These are phyloP conservation scores for Corydoras maculifer DNA, from an alignment of 2,113 vertebrate genomes.

Conservation along the genomic window DNA sequence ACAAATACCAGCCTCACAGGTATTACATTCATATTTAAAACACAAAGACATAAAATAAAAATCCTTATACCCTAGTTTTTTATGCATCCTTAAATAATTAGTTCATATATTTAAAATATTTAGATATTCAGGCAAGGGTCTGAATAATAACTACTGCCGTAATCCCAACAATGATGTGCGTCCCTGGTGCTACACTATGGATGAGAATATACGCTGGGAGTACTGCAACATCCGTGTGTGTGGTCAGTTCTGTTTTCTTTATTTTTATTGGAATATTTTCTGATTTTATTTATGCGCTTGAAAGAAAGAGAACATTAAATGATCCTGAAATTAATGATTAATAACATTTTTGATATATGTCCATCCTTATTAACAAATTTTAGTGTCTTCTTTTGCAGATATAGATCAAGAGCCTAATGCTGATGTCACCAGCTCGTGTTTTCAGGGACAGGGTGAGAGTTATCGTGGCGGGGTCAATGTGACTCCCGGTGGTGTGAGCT, in stretches of 20 bases:
- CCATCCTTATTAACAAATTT: neutral
- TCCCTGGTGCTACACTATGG: conserved; percentile 95
- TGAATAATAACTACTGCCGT: conserved; percentile 97
- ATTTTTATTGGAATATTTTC: conserved; percentile 6
- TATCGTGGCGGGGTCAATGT: conserved; percentile 79
- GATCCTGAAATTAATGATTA: no score
- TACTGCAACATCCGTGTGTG: conserved; percentile 92
- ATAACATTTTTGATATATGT: no score
- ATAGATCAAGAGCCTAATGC: conserved; percentile 47
- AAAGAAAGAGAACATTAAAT: no score
- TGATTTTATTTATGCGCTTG: no score
- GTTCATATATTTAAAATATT: neutral
- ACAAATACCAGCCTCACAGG: conserved; percentile 87
- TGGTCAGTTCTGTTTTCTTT: conserved; percentile 75
- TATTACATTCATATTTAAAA: conserved; percentile 52
- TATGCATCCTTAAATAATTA: neutral
- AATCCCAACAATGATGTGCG: conserved; percentile 87
- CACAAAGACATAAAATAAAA: neutral
- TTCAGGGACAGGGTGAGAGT: conserved; percentile 75
- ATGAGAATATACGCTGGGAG: conserved; percentile 87
- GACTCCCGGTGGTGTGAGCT: conserved; percentile 81
- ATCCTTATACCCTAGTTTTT: neutral
- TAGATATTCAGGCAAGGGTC: conserved; percentile 88
- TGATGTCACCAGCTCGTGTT: conserved; percentile 66
- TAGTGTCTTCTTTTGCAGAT: conserved; percentile 34